phyloP scores from a whole-genome alignment of 1,140 invertebrate species.

The Trachymyrmex cornetzi region DNA sequence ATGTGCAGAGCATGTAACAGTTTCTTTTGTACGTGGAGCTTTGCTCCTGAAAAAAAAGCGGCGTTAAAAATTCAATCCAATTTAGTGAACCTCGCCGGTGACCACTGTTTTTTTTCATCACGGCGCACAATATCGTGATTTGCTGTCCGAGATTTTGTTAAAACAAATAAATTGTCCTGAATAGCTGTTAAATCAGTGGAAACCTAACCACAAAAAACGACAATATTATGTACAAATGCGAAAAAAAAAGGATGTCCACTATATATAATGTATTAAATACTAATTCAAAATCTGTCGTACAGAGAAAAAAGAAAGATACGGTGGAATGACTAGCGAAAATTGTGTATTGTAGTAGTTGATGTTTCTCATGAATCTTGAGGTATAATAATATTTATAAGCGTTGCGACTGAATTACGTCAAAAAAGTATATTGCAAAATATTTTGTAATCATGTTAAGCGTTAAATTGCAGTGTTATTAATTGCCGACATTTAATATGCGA shows the following conservation, averaged over 20 bases:
- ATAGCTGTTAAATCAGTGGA: slow-evolving; percentile 30
- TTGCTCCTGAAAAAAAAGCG: slow-evolving; percentile 6
- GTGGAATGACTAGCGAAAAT: too few species aligned
- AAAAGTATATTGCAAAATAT: slow-evolving; percentile 37
- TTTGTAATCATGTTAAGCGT: slow-evolving; percentile 22
- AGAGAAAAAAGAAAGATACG: neutral
- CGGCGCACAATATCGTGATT: slow-evolving; percentile 15
- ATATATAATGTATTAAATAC: too few species aligned
- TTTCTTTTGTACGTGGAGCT: neutral
- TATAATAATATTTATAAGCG: neutral
- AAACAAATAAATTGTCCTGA: slow-evolving; percentile 36
- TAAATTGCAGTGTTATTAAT: slow-evolving; percentile 56
- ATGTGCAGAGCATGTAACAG: neutral
- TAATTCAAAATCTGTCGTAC: slow-evolving; percentile 1
- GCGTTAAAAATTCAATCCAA: slow-evolving; percentile 59
- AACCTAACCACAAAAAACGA: neutral
- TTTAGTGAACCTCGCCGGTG: slow-evolving; percentile 35
- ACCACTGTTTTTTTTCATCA: slow-evolving; percentile 39
- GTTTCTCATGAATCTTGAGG: neutral
- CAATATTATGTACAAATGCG: neutral
- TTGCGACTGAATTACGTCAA: slow-evolving; percentile 31
- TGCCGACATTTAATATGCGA: slow-evolving; percentile 36
- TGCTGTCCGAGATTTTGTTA: slow-evolving; percentile 22
- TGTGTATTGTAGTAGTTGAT: neutral
- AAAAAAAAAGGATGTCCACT: slow-evolving; percentile 7